Percentiles rank a stretch among this genome's conserved stretches.
These are phyloP conservation scores for Diacarnus erythraeanus DNA, from an alignment of 37 sponge, comb jelly and placozoan genomes.

Conservation along the genomic window DNA sequence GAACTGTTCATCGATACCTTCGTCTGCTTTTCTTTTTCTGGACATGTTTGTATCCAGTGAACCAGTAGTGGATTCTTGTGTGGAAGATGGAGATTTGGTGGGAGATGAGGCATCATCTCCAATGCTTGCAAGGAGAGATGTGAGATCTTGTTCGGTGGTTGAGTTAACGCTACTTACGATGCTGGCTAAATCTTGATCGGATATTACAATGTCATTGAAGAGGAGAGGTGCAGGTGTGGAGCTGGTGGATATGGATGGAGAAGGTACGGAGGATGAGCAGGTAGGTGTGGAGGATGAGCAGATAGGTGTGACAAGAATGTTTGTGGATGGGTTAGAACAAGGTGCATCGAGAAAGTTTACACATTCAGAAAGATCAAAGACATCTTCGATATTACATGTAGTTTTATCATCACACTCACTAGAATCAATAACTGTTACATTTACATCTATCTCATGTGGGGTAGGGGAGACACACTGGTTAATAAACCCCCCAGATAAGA, in stretches of 20 bases:
- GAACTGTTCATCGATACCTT: not conserved
- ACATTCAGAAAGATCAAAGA: conserved; percentile 25
- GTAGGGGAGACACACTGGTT: not conserved
- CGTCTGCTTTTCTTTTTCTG: not conserved
- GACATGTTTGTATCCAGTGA: too few species aligned
- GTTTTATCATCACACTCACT: not conserved
- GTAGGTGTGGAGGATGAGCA: not conserved
- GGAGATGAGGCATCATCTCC: not conserved
- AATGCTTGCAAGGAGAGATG: not conserved
- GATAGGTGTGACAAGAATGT: not conserved
- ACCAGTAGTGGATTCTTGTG: not conserved
- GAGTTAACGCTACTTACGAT: not conserved
- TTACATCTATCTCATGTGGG: not conserved
- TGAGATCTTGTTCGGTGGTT: not conserved
- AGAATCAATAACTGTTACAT: not conserved
- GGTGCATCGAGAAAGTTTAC: not conserved
- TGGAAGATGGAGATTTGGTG: not conserved
- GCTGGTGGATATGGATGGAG: not conserved
- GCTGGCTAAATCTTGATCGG: not conserved
- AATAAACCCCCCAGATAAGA: not conserved
- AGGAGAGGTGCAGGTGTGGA: not conserved
- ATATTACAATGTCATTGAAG: not conserved
- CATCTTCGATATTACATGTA: not conserved
- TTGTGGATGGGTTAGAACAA: not conserved
- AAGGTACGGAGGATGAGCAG: not conserved